phyloP scores from a whole-genome alignment of 2,113 vertebrate species.

The Pungitius pungitius region DNA sequence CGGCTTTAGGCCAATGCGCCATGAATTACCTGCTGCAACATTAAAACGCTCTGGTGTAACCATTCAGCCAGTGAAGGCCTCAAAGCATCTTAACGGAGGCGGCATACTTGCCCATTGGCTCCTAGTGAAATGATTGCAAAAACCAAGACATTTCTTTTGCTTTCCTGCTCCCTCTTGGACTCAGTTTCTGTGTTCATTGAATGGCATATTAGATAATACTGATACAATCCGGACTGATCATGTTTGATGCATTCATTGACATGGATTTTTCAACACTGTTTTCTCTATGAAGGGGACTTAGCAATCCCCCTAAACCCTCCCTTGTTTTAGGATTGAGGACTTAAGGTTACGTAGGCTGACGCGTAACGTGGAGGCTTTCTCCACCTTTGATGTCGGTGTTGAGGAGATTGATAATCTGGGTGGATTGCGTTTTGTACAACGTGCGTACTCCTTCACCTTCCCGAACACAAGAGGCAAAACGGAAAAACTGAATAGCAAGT shows the following conservation, averaged over 20 bases:
- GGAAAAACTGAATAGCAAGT: conserved; percentile 26
- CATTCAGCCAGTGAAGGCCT: conserved; percentile 58
- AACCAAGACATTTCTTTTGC: conserved; percentile 39
- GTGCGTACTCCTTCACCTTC: conserved; percentile 36
- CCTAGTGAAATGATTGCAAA: conserved; percentile 57
- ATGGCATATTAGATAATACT: conserved; percentile 60
- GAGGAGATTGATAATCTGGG: conserved; percentile 73
- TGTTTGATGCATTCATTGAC: conserved; percentile 62
- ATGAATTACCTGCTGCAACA: conserved; percentile 74
- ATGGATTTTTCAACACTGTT: conserved; percentile 59
- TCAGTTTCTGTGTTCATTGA: conserved; percentile 35
- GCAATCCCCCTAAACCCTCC: conserved; percentile 54
- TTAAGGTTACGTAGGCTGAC: conserved; percentile 46
- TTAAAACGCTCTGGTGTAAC: conserved; percentile 68
- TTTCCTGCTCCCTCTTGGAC: neutral
- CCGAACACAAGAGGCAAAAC: conserved; percentile 16
- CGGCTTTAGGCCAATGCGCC: conserved; percentile 63
- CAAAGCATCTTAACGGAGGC: conserved; percentile 59
- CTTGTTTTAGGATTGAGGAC: conserved; percentile 74
- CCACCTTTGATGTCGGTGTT: conserved; percentile 65
- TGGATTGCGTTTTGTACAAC: conserved; percentile 36
- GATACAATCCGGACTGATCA: conserved; percentile 61
- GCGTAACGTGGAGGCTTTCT: conserved; percentile 48
- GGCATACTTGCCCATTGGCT: conserved; percentile 49
- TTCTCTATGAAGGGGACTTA: conserved; percentile 51